A percentile compares a stretch with the other conserved stretches of the same genome.
Evolutionary conservation across 2,113 vertebrate genomes (phyloP).

Genomic region (Anarrhichthys ocellatus): DNA sequence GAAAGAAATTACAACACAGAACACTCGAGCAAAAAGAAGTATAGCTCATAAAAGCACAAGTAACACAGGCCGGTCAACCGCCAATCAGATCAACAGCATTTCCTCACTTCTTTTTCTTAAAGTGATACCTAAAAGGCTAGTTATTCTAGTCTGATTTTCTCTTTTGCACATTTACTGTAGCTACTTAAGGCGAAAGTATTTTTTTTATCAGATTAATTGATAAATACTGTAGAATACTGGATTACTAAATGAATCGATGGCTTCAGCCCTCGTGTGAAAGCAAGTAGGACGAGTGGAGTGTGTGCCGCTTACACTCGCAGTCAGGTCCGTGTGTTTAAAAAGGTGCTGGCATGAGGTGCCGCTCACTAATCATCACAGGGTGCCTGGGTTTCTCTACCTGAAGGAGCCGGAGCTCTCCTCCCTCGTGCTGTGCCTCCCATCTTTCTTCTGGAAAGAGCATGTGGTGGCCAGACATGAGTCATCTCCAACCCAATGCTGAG

Average conservation of each 20-base stretch:
- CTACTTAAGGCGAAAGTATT: not conserved
- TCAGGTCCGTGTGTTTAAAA: conserved; percentile 40
- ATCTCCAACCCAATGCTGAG: conserved; percentile 10
- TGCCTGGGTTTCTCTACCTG: conserved; percentile 33
- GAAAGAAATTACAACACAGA: not conserved
- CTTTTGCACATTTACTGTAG: too few species aligned
- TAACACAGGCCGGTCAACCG: not conserved
- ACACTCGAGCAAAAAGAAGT: not conserved
- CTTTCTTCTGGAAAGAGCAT: not conserved
- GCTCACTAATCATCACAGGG: conserved; percentile 60
- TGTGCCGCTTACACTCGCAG: conserved; percentile 11
- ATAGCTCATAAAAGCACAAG: not conserved
- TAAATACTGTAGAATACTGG: too few species aligned
- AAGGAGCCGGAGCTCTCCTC: conserved; percentile 6
- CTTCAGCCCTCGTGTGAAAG: not conserved
- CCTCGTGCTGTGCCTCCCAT: not conserved
- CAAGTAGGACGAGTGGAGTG: not conserved
- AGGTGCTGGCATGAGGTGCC: conserved; percentile 30
- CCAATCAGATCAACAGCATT: conserved; percentile 1
- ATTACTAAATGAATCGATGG: too few species aligned
- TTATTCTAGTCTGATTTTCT: too few species aligned
- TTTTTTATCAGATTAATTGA: not conserved
- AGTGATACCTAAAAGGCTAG: too few species aligned
- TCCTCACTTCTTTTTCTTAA: not conserved
- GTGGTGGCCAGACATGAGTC: conserved; percentile 1